These are phyloP conservation scores for Acromyrmex echinatior DNA, from an alignment of 1,140 invertebrate species.

Conservation along the genomic window DNA sequence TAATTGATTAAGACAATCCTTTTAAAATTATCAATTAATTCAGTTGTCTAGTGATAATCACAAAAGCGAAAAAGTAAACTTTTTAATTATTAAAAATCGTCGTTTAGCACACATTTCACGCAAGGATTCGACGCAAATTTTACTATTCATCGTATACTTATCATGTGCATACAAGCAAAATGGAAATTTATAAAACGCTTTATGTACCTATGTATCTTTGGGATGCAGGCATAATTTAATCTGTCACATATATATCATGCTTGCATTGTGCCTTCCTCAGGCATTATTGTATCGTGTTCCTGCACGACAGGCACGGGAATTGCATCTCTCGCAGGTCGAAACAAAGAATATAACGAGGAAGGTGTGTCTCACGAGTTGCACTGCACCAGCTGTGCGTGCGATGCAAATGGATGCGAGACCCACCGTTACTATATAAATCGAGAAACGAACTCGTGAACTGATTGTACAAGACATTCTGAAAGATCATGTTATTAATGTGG, in stretches of 20 bases:
- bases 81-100: neutral
- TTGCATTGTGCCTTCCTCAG: constrained; percentile 34
- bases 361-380: constrained; percentile 37
- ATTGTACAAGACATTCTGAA: neutral
- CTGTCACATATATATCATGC: constrained; percentile 7
- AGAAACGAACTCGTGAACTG: neutral
- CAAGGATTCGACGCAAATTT: constrained; percentile 6
- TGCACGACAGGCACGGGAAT: neutral
- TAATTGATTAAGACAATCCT: neutral
- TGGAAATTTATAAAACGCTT: neutral
- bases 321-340: constrained; percentile 18
- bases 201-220: neutral
- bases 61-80: neutral
- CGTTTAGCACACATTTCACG: neutral
- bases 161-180: neutral
- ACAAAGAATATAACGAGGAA: constrained; percentile 29
- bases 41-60: neutral
- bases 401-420: constrained; percentile 22
- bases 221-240: constrained; percentile 31
- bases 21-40: neutral
- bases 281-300: constrained; percentile 7
- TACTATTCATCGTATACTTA: neutral
- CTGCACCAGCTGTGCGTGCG: constrained; percentile 41
- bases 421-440: constrained; percentile 13
- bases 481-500: neutral